A percentile compares a stretch with the other conserved stretches of the same genome.
Evolutionary conservation across 2,797 vertebrate genomes (phyloP).

Genomic region (Rachycentron canadum): DNA sequence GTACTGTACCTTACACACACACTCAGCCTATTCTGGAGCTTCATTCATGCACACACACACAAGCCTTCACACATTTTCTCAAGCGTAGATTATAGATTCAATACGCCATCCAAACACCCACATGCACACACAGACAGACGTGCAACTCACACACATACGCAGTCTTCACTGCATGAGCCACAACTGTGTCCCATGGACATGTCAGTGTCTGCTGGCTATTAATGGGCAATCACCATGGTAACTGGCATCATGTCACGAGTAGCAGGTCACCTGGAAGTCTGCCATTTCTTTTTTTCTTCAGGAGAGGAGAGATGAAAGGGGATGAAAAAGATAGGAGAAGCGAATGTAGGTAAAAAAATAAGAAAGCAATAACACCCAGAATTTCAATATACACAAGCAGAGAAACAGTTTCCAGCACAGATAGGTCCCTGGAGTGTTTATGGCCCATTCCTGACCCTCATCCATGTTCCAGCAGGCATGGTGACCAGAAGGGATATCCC

Average conservation of each 20-base stretch:
- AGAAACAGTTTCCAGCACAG: constrained; percentile 28
- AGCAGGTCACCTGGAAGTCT: constrained; percentile 82
- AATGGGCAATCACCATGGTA: constrained; percentile 84
- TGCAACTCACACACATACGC: constrained; percentile 19
- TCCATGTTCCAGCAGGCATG: constrained; percentile 25
- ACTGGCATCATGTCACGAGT: constrained; percentile 78
- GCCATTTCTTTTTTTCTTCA: constrained; percentile 46
- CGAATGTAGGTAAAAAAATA: not conserved
- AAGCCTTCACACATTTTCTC: constrained; percentile 39
- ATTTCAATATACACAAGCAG: constrained; percentile 18
- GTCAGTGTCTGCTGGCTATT: constrained; percentile 79
- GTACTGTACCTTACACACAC: constrained; percentile 50
- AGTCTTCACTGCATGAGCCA: constrained; percentile 52
- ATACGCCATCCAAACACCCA: constrained; percentile 51
- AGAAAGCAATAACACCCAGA: constrained; percentile 10
- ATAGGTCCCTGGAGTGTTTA: constrained; percentile 29
- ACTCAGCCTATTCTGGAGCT: constrained; percentile 45
- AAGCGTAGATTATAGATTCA: constrained; percentile 42
- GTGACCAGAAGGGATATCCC: not conserved
- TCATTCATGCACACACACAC: constrained; percentile 33
- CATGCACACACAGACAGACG: constrained; percentile 29
- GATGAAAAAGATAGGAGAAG: not conserved
- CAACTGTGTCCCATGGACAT: constrained; percentile 68
- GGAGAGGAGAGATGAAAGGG: not conserved
- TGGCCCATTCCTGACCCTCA: constrained; percentile 49